phyloP scores from a whole-genome alignment of 2,113 vertebrate genomes.

The Takifugu flavidus region DNA sequence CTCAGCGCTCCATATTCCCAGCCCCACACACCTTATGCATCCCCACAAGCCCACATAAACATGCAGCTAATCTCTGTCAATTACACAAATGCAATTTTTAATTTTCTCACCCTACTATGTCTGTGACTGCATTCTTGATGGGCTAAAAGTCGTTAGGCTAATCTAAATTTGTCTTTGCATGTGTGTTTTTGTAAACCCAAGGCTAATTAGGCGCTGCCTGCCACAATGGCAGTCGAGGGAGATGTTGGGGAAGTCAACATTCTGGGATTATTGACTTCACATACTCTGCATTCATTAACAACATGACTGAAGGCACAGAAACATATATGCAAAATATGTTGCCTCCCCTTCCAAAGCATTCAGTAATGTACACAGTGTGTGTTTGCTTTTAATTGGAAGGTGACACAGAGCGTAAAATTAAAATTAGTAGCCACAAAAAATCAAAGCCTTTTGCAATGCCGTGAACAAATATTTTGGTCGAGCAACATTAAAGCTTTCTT shows the following conservation, averaged over 20 bases:
- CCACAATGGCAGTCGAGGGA: conserved; percentile 44
- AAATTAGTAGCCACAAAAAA: too few species aligned
- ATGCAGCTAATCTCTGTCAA: conserved; percentile 46
- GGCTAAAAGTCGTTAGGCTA: conserved; percentile 58
- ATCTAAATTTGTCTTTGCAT: conserved; percentile 13
- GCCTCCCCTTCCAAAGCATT: neutral
- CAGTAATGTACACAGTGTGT: neutral
- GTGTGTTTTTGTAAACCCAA: conserved; percentile 36
- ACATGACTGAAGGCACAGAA: neutral
- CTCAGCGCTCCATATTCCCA: neutral
- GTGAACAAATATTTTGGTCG: too few species aligned
- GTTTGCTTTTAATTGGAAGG: too few species aligned
- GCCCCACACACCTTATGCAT: neutral
- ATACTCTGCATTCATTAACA: neutral
- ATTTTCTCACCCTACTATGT: conserved; percentile 45
- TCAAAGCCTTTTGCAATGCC: too few species aligned
- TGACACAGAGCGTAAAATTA: too few species aligned
- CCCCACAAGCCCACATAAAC: conserved; percentile 25
- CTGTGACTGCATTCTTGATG: conserved; percentile 42
- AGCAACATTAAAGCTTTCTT: too few species aligned
- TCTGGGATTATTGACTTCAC: conserved; percentile 41
- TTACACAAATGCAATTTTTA: conserved; percentile 63
- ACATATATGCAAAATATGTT: neutral
- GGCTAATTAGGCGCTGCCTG: conserved; percentile 56
- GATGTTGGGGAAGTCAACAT: conserved; percentile 40